These are phyloP conservation scores for Aldrovandia affinis DNA, from an alignment of 2,797 vertebrate genomes.

Conservation along the genomic window DNA sequence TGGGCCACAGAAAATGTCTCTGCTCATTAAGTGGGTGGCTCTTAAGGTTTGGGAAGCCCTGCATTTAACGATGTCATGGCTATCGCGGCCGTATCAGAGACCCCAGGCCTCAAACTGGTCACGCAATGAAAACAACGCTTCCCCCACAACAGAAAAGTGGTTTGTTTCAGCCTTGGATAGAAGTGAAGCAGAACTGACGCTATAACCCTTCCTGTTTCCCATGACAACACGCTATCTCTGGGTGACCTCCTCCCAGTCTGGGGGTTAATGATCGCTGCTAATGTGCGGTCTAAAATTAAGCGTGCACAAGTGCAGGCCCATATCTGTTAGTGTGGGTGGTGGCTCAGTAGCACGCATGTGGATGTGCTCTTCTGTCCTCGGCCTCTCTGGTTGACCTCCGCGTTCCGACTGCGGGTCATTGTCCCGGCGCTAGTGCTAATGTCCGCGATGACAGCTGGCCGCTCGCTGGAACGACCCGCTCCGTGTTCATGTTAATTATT, in stretches of 20 bases:
- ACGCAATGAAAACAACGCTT: slow-evolving; percentile 40
- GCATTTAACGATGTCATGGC: neutral
- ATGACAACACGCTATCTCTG: neutral
- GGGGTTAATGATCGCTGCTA: slow-evolving; percentile 18
- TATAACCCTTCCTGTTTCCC: neutral
- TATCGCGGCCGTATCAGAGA: neutral
- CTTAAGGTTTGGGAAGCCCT: neutral
- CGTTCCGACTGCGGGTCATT: neutral
- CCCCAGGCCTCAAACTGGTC: neutral
- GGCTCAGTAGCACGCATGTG: neutral
- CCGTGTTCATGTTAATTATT: neutral
- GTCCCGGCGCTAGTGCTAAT: neutral
- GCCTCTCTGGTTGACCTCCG: neutral
- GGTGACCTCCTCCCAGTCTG: neutral
- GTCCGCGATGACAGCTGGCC: neutral
- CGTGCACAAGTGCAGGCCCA: neutral
- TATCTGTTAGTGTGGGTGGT: neutral
- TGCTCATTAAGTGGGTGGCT: slow-evolving; percentile 1
- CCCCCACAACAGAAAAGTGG: slow-evolving; percentile 31
- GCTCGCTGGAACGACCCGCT: neutral
- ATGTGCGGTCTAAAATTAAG: slow-evolving; percentile 34
- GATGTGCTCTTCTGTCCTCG: neutral
- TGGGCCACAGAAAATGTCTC: too few relatives aligned
- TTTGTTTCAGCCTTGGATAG: slow-evolving; percentile 8
- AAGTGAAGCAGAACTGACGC: slow-evolving; percentile 9